Base-by-base conservation (phyloP, 2,888 invertebrate species). In the Nineta flava region DNA sequence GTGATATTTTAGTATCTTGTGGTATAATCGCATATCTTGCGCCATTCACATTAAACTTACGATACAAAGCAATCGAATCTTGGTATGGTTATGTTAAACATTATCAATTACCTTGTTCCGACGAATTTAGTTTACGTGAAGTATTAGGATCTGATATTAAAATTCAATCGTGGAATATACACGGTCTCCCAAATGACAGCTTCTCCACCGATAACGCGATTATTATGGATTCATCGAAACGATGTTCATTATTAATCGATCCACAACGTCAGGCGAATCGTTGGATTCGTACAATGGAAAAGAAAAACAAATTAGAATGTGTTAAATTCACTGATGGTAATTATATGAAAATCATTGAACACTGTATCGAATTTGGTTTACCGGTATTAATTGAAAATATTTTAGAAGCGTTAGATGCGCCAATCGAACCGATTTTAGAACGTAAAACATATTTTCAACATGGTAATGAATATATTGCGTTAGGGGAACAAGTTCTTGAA, bases 1-100 rank as follows among this genome's bases (percentile, higher is more conserved):
- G 94, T 0, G 93, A 94, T 66, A 85, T 93, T 57, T 70, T 95
- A 13, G 75, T 95, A 32, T 88, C 92, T 0, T 83, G 84, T 61
- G 93, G 87, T 13, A 78, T 91, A 38, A 90, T 94, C 55, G 86
- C 92, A 0, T 95, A 95, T 66, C 72, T 95, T 48, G 83, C 91
- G 0, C 85, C 92, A 0, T 87, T 91, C 57, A 90, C 87, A 6
- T 73, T 81, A 46, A 73, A 77, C 15, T 79, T 80, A 56, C 72
- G 85, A 59, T 65, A 67, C 46, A 65, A 68, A 31, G 74, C 77
- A 46, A 73, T 82, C 2, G 64, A 67, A 0, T 77, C 83, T 53
- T 94, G 93, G 93, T 79, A 81, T 52, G 60, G 69, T n/a, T 73
- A 80, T 43, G 79, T 85, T 6, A 72, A 76, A 53, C 65, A 72